Base-by-base conservation (phyloP, 1,140 invertebrate genomes). In the Gryllus bimaculatus region DNA sequence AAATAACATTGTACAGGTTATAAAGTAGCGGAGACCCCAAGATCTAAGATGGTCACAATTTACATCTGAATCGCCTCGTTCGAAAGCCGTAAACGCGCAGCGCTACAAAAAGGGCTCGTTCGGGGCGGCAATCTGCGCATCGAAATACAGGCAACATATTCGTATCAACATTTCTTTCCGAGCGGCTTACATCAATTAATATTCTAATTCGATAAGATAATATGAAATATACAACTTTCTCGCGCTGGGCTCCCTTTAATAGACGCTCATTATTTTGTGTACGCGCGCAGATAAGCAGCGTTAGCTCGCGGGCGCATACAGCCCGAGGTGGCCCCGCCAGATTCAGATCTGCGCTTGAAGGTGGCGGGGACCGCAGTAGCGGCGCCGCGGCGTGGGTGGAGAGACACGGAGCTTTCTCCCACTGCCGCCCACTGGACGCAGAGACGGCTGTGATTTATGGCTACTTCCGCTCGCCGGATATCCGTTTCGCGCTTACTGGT, bases 171-270 rank as follows among this genome's bases (percentile, higher is more conserved):
- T 66, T 66, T 66, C 54, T 66, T 66, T 13, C 10, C 54, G 10
- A 18, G 54, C 10, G 10, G 18, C 54, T 66, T 66, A 18, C 54
- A 66, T 66, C 54, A 66, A 66, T 66, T 66, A 66, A 66, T 66
- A 66, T 66, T 66, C 54, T 66, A 66, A 66, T 66, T 66, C 54
- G 54, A 66, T 66, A 66, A 66, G 54, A 66, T 66, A 66, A 66
- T 66, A 66, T 66, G 54, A 66, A 66, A 66, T 66, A 18, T 66
- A 66, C 54, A 66, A 66, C 54, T 66, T 66, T 66, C 54, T 66
- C 54, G 54, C 54, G 18, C 54, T 66, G 54, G 54, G 10, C 18
- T 18, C 18, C 54, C 18, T 66, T 66, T 66, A 66, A 66, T 66
- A 66, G 54, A 66, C 3, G 54, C 54, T 66, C 54, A 66, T 66